Evolutionary conservation across 2,888 invertebrate species (phyloP), one percentile per base, ranked within the genome.

Genomic region (Troides helena): DNA sequence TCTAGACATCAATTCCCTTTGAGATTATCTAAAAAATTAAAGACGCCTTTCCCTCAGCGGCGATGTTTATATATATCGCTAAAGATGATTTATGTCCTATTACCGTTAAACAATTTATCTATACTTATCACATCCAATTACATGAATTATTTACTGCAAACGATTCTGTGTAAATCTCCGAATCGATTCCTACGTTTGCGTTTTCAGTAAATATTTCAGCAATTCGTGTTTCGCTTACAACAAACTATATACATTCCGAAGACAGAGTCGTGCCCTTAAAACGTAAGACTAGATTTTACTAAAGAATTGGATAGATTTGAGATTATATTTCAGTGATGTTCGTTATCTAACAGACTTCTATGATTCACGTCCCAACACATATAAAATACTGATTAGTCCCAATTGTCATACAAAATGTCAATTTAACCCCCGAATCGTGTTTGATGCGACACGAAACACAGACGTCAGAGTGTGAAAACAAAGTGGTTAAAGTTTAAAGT

Each of bases 251-350:
- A 92, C 90, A 92, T 83, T 87, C 82, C 83, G 65, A 85, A 89
- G 86, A 88, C 86, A 82, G 82, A 84, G 83, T 84, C 82, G 84
- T 85, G 87, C 23, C 87, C 90, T 89, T 91, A 91, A 77, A 81
- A 89, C 83, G 83, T 91, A 92, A 89, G 92, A 92, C 92, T 92
- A 92, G 92, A 92, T 85, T 92, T 91, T 90, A 90, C 92, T 90
- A 90, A 85, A 82, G 83, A 86, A 84, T 86, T 82, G 85, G 78
- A 86, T 82, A 85, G 78, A 86, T 82, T 85, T 80, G 83, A 86
- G 86, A 88, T 80, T 84, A 77, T 80, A 77, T 81, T 80, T 79
- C 65, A 78, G 81, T 82, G 80, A 83, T 81, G 81, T 75, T 68
- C 50, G 43, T 61, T 62, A n/a, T 17, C 58, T 60, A 23, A 62